Evolutionary conservation across 2,888 invertebrate species (phyloP).

Genomic region (Anthophora plumipes): DNA sequence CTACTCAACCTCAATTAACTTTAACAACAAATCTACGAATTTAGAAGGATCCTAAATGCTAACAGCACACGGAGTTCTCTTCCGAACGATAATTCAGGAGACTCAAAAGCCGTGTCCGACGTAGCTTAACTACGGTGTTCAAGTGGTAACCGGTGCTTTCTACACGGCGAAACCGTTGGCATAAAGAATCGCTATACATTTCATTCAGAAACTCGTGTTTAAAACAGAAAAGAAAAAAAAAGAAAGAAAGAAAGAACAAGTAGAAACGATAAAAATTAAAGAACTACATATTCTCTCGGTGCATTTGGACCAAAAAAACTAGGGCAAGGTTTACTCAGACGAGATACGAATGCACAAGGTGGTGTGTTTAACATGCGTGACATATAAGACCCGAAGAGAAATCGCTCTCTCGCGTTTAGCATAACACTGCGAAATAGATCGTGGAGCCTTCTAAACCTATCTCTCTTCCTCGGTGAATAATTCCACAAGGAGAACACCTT

Average conservation of each 20-base stretch:
- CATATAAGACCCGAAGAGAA: slow-evolving; percentile 37
- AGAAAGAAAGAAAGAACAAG: not conserved
- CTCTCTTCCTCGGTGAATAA: not conserved
- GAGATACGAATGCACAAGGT: slow-evolving; percentile 37
- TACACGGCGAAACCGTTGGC: not conserved
- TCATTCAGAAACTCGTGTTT: no score
- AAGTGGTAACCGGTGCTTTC: no score
- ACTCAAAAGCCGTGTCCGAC: no score
- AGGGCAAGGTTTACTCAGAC: slow-evolving; percentile 45
- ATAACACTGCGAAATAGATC: slow-evolving; percentile 33
- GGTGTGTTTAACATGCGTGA: slow-evolving; percentile 41
- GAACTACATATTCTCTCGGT: no score
- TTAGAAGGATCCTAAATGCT: not conserved
- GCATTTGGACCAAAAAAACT: slow-evolving; percentile 17
- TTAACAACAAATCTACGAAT: no score
- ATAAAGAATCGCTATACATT: no score
- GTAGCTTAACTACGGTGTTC: no score
- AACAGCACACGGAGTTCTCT: no score
- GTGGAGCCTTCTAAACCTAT: not conserved
- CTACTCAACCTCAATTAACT: no score
- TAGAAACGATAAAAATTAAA: not conserved
- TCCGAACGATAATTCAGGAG: no score
- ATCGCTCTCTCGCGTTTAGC: slow-evolving; percentile 34
- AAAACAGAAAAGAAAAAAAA: not conserved
- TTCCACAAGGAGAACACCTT: not conserved